Percentiles rank a stretch among this genome's conserved stretches.
phyloP scores from a whole-genome alignment of 2,113 vertebrate genomes.

The Alectura lathami region DNA sequence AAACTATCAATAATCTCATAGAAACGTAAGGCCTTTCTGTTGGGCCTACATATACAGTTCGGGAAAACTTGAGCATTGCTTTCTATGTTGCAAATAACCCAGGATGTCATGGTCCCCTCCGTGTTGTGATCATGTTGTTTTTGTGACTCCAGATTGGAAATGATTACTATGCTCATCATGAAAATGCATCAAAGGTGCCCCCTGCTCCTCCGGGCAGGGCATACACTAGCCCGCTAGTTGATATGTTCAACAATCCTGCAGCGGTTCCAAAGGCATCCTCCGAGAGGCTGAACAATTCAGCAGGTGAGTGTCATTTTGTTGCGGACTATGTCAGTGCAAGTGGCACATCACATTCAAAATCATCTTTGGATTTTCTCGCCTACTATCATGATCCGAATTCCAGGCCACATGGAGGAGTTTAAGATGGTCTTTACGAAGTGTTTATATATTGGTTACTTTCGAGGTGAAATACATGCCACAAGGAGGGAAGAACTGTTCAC shows the following conservation, averaged over 20 bases:
- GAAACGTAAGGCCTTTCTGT: not conserved
- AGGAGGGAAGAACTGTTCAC: not conserved
- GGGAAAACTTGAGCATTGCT: not conserved
- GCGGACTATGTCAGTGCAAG: not conserved
- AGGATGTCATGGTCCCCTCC: not conserved
- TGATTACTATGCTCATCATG: conserved; percentile 64
- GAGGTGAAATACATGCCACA: not conserved
- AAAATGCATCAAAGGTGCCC: conserved; percentile 77
- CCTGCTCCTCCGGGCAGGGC: conserved; percentile 85
- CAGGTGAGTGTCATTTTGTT: conserved; percentile 74
- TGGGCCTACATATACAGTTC: not conserved
- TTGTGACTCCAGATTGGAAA: conserved; percentile 58
- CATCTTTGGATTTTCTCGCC: not conserved
- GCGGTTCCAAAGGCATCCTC: conserved; percentile 55
- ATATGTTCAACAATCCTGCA: conserved; percentile 89
- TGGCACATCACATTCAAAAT: fast-evolving
- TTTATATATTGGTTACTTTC: not conserved
- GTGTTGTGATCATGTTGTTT: not conserved
- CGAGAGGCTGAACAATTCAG: conserved; percentile 70
- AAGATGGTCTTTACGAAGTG: not conserved
- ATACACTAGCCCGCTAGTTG: conserved; percentile 86
- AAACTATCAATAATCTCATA: not conserved
- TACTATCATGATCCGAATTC: fast-evolving
- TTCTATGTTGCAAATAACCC: not conserved
- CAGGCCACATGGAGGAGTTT: fast-evolving